Conservation (phyloP, 2,797 vertebrate genomes). For the Schizopygopsis malacanthus region DNA sequence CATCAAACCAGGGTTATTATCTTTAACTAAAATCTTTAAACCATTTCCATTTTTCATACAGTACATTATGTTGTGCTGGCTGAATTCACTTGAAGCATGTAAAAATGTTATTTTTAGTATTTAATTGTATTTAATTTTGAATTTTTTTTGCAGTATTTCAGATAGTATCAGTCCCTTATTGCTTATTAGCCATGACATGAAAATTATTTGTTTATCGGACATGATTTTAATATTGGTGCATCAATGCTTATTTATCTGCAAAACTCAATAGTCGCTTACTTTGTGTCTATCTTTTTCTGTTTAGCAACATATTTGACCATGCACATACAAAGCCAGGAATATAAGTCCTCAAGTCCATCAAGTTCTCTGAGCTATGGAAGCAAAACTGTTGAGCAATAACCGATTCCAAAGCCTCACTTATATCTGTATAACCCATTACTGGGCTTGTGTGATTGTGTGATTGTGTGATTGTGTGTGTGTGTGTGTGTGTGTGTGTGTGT, state of each 20-base stretch:
- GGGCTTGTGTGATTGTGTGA: background rate
- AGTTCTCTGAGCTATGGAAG: background rate
- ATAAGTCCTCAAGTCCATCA: background rate
- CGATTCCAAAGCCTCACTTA: background rate
- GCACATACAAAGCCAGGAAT: background rate
- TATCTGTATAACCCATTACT: constrained; percentile 4
- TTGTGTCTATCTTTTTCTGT: background rate
- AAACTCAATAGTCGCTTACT: background rate
- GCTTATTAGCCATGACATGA: background rate
- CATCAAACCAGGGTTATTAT: background rate
- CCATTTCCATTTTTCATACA: background rate
- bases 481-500: background rate
- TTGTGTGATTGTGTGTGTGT: background rate
- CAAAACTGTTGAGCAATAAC: constrained; percentile 2
- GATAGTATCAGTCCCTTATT: background rate
- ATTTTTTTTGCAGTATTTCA: background rate
- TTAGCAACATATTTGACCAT: constrained; percentile 1
- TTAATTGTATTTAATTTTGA: background rate
- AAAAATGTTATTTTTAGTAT: background rate
- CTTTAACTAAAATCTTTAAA: background rate
- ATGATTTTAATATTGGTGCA: background rate
- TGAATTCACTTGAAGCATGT: background rate
- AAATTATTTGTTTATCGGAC: no score
- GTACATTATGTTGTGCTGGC: background rate
- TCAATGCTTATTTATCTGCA: background rate